Evolutionary conservation across 2,888 invertebrate genomes (phyloP).

Genomic region (Malthinus seriepunctatus): DNA sequence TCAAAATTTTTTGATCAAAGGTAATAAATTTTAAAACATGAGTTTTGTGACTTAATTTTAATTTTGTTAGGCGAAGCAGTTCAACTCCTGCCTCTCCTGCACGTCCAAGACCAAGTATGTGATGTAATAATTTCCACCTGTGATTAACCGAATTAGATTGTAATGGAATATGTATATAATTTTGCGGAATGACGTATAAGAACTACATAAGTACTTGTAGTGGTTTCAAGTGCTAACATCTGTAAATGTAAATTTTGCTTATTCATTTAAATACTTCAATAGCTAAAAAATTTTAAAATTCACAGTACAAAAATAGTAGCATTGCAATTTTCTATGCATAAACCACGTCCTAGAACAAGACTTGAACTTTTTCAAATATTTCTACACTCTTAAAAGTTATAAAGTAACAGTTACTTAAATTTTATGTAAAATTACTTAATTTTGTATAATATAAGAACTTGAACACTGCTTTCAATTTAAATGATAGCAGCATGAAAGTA

Average conservation of each 20-base stretch:
- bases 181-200: neutral
- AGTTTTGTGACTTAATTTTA: neutral
- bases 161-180: neutral
- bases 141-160: neutral
- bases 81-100: constrained; percentile 29
- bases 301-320: too few relatives aligned
- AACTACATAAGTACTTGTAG: too few relatives aligned
- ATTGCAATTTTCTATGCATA: too few relatives aligned
- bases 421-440: too few relatives aligned
- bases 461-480: too few relatives aligned
- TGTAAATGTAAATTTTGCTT: too few relatives aligned
- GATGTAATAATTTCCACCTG: constrained; percentile 2
- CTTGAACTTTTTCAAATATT: too few relatives aligned
- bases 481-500: too few relatives aligned
- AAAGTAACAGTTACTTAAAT: too few relatives aligned
- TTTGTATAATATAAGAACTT: too few relatives aligned
- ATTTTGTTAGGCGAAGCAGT: constrained; percentile 14
- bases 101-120: constrained; percentile 29
- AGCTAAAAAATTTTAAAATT: neutral
- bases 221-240: neutral
- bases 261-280: neutral
- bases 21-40: constrained; percentile 12
- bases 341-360: too few relatives aligned
- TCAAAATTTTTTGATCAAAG: constrained; percentile 32
- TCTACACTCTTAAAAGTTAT: too few relatives aligned